These are phyloP conservation scores for Melanaphis sacchari DNA, from an alignment of 1,140 invertebrate species.

Conservation along the genomic window DNA sequence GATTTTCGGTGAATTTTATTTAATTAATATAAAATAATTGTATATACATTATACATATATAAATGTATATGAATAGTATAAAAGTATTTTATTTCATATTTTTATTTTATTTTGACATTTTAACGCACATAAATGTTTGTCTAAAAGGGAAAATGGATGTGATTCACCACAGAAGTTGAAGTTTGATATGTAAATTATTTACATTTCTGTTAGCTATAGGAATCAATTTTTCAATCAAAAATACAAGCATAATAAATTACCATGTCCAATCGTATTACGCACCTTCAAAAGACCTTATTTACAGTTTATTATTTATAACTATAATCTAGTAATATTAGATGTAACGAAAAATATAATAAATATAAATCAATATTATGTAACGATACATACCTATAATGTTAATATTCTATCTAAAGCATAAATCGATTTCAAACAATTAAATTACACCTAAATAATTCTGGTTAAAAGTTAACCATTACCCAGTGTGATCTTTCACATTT, in stretches of 20 bases:
- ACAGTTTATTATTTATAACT: background rate
- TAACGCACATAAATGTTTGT: background rate
- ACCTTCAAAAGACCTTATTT: background rate
- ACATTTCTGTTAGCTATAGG: background rate
- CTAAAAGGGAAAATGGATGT: background rate
- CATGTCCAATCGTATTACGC: background rate
- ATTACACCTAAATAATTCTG: too few relatives aligned
- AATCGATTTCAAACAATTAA: background rate
- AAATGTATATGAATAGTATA: background rate
- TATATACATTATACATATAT: background rate
- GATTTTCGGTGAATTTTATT: background rate
- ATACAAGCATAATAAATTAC: background rate
- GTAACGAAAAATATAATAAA: background rate
- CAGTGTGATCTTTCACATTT: too few relatives aligned
- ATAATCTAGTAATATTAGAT: background rate
- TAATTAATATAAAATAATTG: background rate
- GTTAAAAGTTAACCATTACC: too few relatives aligned
- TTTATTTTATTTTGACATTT: background rate
- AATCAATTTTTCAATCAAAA: constrained; percentile 16
- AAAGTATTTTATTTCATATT: background rate
- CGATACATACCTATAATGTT: background rate
- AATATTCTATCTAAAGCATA: background rate
- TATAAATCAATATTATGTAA: too few relatives aligned
- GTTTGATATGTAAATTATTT: constrained; percentile 43
- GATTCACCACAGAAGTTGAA: constrained; percentile 13